Evolutionary conservation across 2,797 vertebrate genomes (phyloP).

Genomic region (Lophius americanus): DNA sequence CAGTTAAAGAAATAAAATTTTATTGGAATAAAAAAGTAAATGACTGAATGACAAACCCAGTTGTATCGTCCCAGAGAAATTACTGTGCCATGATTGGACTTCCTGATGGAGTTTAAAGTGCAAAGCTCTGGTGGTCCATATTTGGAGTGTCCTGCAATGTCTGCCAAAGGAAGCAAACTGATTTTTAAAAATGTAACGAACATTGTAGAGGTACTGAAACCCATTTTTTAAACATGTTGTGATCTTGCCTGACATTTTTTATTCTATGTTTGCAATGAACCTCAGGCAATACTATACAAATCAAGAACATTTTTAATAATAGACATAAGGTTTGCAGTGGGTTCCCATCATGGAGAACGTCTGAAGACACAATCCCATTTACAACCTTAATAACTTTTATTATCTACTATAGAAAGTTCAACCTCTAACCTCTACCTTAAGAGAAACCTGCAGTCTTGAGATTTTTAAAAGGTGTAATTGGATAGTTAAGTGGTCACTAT

Average conservation of each 20-base stretch:
- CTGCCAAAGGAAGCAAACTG: no score
- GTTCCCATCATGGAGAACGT: conserved; percentile 4
- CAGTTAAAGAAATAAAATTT: no score
- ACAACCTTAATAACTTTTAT: conserved; percentile 35
- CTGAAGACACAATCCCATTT: conserved; percentile 19
- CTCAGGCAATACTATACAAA: conserved; percentile 1
- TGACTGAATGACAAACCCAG: no score
- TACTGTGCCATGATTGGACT: no score
- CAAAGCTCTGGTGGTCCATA: no score
- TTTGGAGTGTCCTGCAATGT: no score
- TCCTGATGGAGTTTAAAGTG: no score
- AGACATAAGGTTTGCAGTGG: conserved; percentile 3
- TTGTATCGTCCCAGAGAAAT: no score
- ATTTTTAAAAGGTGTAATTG: conserved; percentile 16
- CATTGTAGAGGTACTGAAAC: no score
- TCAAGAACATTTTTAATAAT: conserved; percentile 12
- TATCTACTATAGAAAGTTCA: conserved; percentile 40
- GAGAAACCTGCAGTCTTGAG: conserved; percentile 19
- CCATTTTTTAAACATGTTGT: background rate
- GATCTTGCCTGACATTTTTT: background rate
- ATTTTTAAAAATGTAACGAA: no score
- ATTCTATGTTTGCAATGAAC: background rate
- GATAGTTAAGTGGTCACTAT: conserved; percentile 18
- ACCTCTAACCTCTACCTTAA: conserved; percentile 12
- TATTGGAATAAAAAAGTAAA: no score